These are phyloP conservation scores for Basileuterus tristriatus DNA, from an alignment of 2,797 vertebrate species.

Conservation along the genomic window DNA sequence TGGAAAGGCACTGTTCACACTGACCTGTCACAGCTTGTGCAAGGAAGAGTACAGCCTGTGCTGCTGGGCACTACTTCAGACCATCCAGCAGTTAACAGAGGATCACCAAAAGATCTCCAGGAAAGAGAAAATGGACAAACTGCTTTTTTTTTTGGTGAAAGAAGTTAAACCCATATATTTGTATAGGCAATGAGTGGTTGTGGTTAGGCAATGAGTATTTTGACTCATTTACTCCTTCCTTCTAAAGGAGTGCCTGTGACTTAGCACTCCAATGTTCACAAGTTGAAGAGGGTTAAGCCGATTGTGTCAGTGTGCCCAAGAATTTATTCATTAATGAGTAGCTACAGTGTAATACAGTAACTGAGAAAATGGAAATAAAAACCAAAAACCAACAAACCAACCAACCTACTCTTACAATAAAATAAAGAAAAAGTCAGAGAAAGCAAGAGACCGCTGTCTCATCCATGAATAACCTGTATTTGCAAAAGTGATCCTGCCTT, in stretches of 20 bases:
- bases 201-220: neutral
- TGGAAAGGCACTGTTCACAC: neutral
- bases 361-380: neutral
- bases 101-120: neutral
- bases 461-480: neutral
- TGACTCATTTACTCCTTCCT: neutral
- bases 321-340: neutral
- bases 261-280: neutral
- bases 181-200: neutral
- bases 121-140: neutral
- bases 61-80: neutral
- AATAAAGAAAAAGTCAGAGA: neutral
- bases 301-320: neutral
- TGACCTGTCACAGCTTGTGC: neutral
- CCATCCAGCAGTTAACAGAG: neutral
- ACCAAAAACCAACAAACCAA: neutral
- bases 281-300: neutral
- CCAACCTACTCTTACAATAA: neutral
- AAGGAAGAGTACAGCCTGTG: neutral
- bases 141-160: neutral
- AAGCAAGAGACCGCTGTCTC: neutral
- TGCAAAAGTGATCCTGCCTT: neutral
- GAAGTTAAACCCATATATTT: neutral
- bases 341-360: neutral
- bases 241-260: neutral